phyloP scores from a whole-genome alignment of 2,113 vertebrate genomes.

The Atrichornis clamosus region DNA sequence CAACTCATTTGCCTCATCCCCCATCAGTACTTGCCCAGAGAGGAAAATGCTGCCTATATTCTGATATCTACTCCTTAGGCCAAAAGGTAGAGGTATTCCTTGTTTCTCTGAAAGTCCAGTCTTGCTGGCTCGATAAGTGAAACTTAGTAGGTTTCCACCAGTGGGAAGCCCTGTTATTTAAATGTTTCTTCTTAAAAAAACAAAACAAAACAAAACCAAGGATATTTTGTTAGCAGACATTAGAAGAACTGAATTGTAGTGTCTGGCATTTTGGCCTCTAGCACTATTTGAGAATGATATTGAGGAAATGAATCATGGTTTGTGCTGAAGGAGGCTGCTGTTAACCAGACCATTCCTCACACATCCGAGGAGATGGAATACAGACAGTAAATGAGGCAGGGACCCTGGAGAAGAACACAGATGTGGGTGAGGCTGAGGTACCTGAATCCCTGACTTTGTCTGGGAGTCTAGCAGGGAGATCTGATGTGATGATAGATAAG shows the following conservation, averaged over 20 bases:
- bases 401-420: background rate
- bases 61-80: background rate
- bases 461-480: background rate
- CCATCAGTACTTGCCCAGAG: background rate
- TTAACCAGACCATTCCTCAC: background rate
- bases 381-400: background rate
- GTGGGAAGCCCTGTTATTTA: background rate
- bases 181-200: background rate
- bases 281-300: background rate
- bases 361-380: background rate
- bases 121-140: background rate
- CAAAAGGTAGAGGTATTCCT: background rate
- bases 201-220: background rate
- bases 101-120: background rate
- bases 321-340: background rate
- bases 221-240: background rate
- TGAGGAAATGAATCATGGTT: slow-evolving; percentile 41
- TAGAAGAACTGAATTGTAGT: background rate
- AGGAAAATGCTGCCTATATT: background rate
- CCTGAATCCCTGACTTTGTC: background rate
- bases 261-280: slow-evolving; percentile 32
- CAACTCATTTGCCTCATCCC: background rate
- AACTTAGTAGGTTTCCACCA: background rate
- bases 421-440: background rate
- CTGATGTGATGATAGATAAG: background rate